A percentile compares a stretch with the other conserved stretches of the same genome.
phyloP scores from a whole-genome alignment of 2,797 vertebrate genomes.

The Ctenosaura bakeri region DNA sequence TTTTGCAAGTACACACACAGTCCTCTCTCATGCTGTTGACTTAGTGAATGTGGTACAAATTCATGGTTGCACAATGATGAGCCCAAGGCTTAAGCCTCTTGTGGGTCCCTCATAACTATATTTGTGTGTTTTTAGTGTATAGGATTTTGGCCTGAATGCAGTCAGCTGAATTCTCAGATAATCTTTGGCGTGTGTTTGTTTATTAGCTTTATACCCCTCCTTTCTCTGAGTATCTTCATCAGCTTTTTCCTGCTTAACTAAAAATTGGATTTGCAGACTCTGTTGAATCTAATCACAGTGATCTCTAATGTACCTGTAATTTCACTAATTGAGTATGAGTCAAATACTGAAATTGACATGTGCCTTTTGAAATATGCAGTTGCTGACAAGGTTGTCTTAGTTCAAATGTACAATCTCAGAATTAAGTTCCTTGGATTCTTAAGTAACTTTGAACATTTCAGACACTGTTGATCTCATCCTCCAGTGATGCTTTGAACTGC shows the following conservation, averaged over 20 bases:
- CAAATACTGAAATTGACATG: not conserved
- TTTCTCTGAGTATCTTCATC: too few relatives aligned
- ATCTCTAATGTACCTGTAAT: not conserved
- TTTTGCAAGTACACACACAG: too few relatives aligned
- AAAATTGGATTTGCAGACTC: not conserved
- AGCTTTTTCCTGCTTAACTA: not conserved
- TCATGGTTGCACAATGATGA: too few relatives aligned
- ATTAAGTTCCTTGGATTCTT: not conserved
- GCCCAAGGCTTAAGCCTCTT: too few relatives aligned
- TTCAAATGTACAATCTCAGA: not conserved
- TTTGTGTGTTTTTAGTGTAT: too few relatives aligned
- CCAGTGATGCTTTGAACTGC: not conserved
- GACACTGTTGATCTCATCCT: not conserved
- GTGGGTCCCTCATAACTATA: too few relatives aligned
- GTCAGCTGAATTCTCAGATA: too few relatives aligned
- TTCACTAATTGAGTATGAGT: not conserved
- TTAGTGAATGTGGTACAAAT: too few relatives aligned
- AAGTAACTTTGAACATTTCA: not conserved
- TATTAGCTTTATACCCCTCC: too few relatives aligned
- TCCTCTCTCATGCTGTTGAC: too few relatives aligned
- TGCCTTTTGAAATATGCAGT: not conserved
- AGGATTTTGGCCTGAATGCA: too few relatives aligned
- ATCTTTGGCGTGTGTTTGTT: too few relatives aligned
- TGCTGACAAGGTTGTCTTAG: not conserved
- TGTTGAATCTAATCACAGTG: not conserved